Conservation (phyloP, 2,113 vertebrate genomes). For the Numenius arquata region DNA sequence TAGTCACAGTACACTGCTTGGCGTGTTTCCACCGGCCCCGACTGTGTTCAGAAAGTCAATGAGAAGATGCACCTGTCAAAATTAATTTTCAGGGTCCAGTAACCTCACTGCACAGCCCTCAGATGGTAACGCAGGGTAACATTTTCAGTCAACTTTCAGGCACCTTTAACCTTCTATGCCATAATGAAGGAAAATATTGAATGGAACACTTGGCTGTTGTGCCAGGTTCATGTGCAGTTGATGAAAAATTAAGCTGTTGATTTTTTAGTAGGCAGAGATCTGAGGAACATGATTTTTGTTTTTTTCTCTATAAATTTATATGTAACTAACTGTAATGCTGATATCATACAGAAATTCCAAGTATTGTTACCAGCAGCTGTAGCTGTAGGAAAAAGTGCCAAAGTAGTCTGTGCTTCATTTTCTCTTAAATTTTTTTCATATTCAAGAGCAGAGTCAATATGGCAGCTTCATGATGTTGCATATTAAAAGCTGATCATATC, state of each 20-base stretch:
- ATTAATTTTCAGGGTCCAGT: slow-evolving; percentile 72
- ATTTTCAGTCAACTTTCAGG: neutral
- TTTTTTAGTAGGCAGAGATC: neutral
- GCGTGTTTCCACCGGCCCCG: slow-evolving; percentile 37
- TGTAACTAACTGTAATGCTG: neutral
- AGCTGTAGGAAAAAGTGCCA: neutral
- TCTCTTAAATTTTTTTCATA: slow-evolving; percentile 23
- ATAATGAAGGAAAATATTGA: neutral
- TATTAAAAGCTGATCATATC: slow-evolving; percentile 58
- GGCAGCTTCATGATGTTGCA: slow-evolving; percentile 48
- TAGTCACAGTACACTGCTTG: slow-evolving; percentile 71
- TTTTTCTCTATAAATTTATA: neutral
- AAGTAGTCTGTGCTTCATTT: neutral
- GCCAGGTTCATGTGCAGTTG: neutral
- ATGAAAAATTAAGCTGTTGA: neutral
- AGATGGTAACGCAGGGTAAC: slow-evolving; percentile 8
- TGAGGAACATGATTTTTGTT: neutral
- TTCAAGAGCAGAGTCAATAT: slow-evolving; percentile 41
- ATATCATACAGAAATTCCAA: neutral
- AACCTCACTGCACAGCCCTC: slow-evolving; percentile 34
- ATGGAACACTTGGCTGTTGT: neutral
- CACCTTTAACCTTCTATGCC: neutral
- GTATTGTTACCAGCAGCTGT: neutral
- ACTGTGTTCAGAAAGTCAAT: slow-evolving; percentile 62
- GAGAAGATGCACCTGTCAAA: slow-evolving; percentile 76